These are phyloP conservation scores for Chroicocephalus ridibundus DNA, from an alignment of 2,113 vertebrate genomes.

Conservation along the genomic window DNA sequence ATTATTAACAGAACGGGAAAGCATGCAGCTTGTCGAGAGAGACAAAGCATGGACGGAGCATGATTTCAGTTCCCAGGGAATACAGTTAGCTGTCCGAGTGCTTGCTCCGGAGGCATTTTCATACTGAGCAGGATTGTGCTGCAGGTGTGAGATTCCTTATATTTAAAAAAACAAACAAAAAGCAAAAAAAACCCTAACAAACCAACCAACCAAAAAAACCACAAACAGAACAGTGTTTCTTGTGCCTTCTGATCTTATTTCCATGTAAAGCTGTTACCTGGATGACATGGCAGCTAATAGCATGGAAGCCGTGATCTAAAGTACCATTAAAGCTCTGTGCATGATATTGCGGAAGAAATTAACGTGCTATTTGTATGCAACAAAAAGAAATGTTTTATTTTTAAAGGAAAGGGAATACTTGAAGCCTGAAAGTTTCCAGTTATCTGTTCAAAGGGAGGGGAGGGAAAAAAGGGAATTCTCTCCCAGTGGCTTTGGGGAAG, in stretches of 20 bases:
- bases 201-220: not conserved
- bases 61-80: not conserved
- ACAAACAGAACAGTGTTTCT: slow-evolving; percentile 25
- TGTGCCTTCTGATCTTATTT: slow-evolving; percentile 55
- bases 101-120: not conserved
- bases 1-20: slow-evolving; percentile 57
- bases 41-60: not conserved
- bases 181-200: not conserved
- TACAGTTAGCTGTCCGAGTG: not conserved
- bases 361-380: slow-evolving; percentile 34
- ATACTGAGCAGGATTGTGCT: slow-evolving; percentile 48
- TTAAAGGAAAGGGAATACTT: not conserved
- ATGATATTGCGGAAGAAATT: slow-evolving; percentile 24
- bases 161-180: not conserved
- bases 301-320: slow-evolving; percentile 21
- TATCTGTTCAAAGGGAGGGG: not conserved
- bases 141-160: slow-evolving; percentile 62
- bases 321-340: slow-evolving; percentile 41
- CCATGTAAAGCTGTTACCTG: slow-evolving; percentile 63
- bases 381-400: not conserved
- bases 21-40: not conserved
- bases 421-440: slow-evolving; percentile 10
- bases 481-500: not conserved
- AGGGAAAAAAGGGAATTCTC: not conserved
- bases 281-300: slow-evolving; percentile 57